Conservation (phyloP, 2,113 vertebrate genomes). For the Neodontobutis hainanensis region DNA sequence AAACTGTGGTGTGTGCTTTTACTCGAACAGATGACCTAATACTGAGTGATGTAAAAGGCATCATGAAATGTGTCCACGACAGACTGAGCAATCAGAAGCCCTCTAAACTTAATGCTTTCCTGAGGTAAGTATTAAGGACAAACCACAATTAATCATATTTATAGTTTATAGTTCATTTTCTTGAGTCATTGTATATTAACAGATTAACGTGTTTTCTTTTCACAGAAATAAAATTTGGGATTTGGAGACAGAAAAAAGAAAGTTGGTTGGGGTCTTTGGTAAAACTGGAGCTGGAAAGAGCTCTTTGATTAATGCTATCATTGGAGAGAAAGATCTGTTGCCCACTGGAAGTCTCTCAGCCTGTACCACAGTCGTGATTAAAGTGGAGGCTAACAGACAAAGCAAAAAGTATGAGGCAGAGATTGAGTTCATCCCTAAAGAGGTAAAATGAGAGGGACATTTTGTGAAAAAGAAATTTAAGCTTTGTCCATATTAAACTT, state of each 20-base stretch:
- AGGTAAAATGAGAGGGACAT: conserved; percentile 39
- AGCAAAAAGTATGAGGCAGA: conserved; percentile 49
- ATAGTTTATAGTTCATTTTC: background rate
- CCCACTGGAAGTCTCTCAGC: conserved; percentile 54
- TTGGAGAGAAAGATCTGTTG: conserved; percentile 48
- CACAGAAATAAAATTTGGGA: conserved; percentile 24
- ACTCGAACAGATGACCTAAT: background rate
- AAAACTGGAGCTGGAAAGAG: conserved; percentile 68
- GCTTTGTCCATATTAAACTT: too few species aligned
- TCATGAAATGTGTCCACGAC: background rate
- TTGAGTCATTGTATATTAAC: background rate
- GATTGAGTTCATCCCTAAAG: conserved; percentile 61
- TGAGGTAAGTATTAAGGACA: background rate
- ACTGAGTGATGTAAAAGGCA: background rate
- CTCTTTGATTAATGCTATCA: conserved; percentile 64
- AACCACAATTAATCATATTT: too few species aligned
- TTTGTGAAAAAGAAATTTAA: too few species aligned
- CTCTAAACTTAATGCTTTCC: background rate
- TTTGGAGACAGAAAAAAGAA: conserved; percentile 44
- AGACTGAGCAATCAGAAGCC: background rate
- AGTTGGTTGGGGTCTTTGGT: conserved; percentile 66
- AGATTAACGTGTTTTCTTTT: background rate
- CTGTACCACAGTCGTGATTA: conserved; percentile 68
- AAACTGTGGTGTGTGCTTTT: background rate
- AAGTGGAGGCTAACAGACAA: conserved; percentile 45